Base-by-base conservation (phyloP, 2,888 invertebrate genomes). In the Spatulosminthurus flaviceps region DNA sequence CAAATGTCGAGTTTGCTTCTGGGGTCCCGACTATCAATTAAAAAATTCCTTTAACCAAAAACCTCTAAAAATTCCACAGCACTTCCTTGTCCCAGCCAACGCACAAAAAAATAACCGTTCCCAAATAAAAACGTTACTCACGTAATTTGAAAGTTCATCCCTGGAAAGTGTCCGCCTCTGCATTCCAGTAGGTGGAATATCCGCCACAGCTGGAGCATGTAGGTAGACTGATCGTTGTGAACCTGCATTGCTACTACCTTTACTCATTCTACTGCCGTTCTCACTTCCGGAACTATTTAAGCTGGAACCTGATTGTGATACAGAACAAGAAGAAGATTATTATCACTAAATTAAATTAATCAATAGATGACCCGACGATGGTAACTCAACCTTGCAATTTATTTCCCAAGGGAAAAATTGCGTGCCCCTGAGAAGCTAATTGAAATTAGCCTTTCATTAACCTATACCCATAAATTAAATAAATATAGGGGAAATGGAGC, bases 171-270 rank as follows among this genome's bases (percentile, higher is more conserved):
- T 82, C 41, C 78, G 41, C 34, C 77, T 75, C 60, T 77, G 80
- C 24, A 81, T 29, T 70, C 73, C 78, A 34, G 84, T 69, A 67
- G 85, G 77, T 21, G 86, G 86, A 66, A 86, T 86, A 78, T 86
- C 85, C 7, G 86, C 86, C 19, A 86, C 85, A 5, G 85, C 84
- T 11, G 85, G 84, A 24, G 85, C 85, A 75, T 86, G 86, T 13
- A 86, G 80, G 79, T 83, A 86, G n/a, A 86, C 86, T 0, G 86
- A 85, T 28, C 84, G 79, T 77, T 84, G 82, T 61, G 82, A 80
- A 7, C 79, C 80, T 21, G 64, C 79, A 34, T 75, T 72, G 64
- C 78, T 77, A 24, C 79, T 81, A 16, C 79, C 79, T 24, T 80
- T 81, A 71, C 81, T 81, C 64, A 81, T 78, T n/a, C 80, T 74